Evolutionary conservation across 2,113 vertebrate species (phyloP), one percentile per base, ranked within the genome.

Genomic region (Prionailurus bengalensis): DNA sequence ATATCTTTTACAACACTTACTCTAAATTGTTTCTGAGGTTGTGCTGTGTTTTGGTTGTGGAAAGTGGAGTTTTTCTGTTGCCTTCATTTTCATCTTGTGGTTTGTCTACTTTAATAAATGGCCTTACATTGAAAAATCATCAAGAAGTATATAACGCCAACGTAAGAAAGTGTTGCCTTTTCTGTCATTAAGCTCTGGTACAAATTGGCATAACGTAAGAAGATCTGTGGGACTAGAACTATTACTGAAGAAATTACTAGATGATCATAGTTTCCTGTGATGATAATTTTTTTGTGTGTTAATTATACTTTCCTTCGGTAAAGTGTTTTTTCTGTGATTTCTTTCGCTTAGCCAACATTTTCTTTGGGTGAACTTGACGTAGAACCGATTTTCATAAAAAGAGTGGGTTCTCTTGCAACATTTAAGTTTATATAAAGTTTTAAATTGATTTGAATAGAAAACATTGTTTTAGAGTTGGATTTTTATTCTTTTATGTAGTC

Each of bases 121-220:
- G 98, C 98, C 98, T 99, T 99, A 98, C 98, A 98, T 99, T 96
- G 31, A 98, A 97, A 97, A 97, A 33, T 98, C 63, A 61, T 78
- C 94, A 97, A 96, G 97, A 98, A 91, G 97, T 97, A 63, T 93
- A 61, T 97, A 71, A 58, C 91, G 98, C 91, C 68, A 89, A 1
- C 97, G 95, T 97, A 97, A 97, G 96, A 96, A 97, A 89, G 92
- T 48, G 82, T 33, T 29, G 65, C 97, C 97, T 96, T 97, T 97
- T 97, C 96, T 89, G 80, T 96, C 81, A 55, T 84, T 97, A 74
- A 97, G 89, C 93, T 95, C 53, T 93, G 95, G 74, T 98, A 95
- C 88, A 97, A 97, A 97, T 97, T 97, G 97, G 91, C 94, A 31
- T 97, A 89, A 80, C 48, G 2, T 27, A 31, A 16, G 36, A 90